Evolutionary conservation across 2,797 vertebrate genomes (phyloP), one percentile per base, ranked within the genome.

Genomic region (Mus spretus): DNA sequence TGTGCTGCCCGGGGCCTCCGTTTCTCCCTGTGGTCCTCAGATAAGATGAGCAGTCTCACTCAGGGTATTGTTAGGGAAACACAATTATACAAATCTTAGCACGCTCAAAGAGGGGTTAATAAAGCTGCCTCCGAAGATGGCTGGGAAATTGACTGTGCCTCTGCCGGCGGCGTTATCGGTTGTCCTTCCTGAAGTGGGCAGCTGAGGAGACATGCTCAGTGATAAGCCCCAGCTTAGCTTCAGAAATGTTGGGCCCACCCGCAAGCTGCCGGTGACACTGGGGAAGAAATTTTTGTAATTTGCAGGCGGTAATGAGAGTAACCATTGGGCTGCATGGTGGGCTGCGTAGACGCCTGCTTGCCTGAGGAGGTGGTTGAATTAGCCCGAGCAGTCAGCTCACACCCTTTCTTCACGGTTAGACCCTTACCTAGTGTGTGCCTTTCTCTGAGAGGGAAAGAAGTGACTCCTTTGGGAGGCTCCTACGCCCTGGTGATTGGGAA

Each of bases 201-300:
- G 47, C 85, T 47, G 74, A 88, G 82, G 57, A 75, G 50, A 90
- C 44, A 37, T 40, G 26, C 1, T 5, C 6, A 0, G 40, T 34
- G 24, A 47, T 44, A 89, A 96, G 86, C 57, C 55, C 55, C 24
- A 78, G 89, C 70, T 82, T 37, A 40, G 22, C 80, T 65, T 81
- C 17, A 6, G 78, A 11, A 72, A 47, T 47, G 74, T 80, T 8
- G 93, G 74, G 77, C 47, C 61, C 77, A 9, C 13, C 63, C 17
- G 0, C 20, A 31, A 20, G 17, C 67, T 47, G 4, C 75, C 61
- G 84, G 80, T 67, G 78, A 63, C 50, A 5, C 80, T 91, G 53
- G 87, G 20, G 70, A 93, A 92, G 77, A n/a, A 44, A 22, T 75
- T 75, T 93, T 53, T 63, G 14, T 84, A 34, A 89, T 92, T 95